phyloP scores from a whole-genome alignment of 2,113 vertebrate genomes.

The Plotosus lineatus region DNA sequence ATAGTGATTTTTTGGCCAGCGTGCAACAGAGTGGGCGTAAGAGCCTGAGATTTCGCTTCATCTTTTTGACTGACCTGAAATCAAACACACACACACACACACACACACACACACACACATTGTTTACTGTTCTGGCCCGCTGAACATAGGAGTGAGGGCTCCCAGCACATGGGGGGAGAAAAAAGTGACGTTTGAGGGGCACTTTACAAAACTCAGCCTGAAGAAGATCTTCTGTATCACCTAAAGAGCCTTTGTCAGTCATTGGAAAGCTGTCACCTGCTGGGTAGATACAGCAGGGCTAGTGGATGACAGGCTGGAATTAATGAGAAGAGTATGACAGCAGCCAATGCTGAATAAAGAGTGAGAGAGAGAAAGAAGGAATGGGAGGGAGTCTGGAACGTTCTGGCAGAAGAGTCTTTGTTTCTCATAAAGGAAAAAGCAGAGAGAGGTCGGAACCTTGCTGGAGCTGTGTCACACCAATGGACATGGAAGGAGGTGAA shows the following conservation, averaged over 20 bases:
- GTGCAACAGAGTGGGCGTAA: constrained; percentile 10
- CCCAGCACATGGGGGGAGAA: constrained; percentile 57
- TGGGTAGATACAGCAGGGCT: constrained; percentile 62
- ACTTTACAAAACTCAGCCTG: constrained; percentile 73
- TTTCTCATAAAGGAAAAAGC: constrained; percentile 53
- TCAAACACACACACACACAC: background rate
- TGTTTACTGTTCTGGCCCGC: constrained; percentile 56
- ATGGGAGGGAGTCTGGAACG: constrained; percentile 48
- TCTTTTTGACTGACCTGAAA: constrained; percentile 34
- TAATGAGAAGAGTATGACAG: constrained; percentile 76
- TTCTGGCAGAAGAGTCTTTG: constrained; percentile 55
- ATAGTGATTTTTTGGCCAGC: constrained; percentile 16
- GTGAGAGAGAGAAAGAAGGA: constrained; percentile 24
- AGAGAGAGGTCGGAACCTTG: constrained; percentile 34
- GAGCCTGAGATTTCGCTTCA: constrained; percentile 37
- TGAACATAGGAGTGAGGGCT: constrained; percentile 53
- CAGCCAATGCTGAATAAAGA: constrained; percentile 53
- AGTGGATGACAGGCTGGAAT: constrained; percentile 69
- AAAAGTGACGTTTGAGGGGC: constrained; percentile 82
- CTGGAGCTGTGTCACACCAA: constrained; percentile 31
- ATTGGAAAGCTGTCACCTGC: constrained; percentile 74
- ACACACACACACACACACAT: constrained; percentile 2
- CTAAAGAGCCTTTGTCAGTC: constrained; percentile 77
- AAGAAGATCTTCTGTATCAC: constrained; percentile 77
- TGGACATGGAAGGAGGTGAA: constrained; percentile 18